A percentile compares a stretch with the other conserved stretches of the same genome.
Evolutionary conservation across 2,113 vertebrate genomes (phyloP).

Genomic region (Toxotes chatareus): DNA sequence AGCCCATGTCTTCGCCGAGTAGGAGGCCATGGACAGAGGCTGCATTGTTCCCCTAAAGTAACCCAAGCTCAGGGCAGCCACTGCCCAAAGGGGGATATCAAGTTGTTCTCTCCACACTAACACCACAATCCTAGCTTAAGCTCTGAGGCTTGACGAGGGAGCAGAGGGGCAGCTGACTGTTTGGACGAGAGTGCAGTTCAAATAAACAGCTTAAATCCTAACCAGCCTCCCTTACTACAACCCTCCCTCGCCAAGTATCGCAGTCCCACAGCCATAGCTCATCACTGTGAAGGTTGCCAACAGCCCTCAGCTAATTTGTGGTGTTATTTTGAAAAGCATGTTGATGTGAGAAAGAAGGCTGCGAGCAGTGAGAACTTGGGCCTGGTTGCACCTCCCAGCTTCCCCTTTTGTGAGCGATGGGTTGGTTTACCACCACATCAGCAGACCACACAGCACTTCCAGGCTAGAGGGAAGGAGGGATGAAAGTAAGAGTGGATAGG

Average conservation of each 20-base stretch:
- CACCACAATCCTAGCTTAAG: conserved; percentile 75
- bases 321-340: conserved; percentile 75
- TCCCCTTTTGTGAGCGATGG: conserved; percentile 34
- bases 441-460: conserved; percentile 61
- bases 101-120: conserved; percentile 77
- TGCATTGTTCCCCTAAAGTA: conserved; percentile 83
- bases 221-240: conserved; percentile 64
- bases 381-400: conserved; percentile 31
- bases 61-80: conserved; percentile 78
- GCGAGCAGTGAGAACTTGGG: conserved; percentile 43
- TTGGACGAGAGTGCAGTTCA: conserved; percentile 80
- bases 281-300: conserved; percentile 62
- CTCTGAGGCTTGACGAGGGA: conserved; percentile 77
- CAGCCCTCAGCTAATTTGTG: conserved; percentile 68
- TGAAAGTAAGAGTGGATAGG: conserved; percentile 19
- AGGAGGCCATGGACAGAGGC: conserved; percentile 79
- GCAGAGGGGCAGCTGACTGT: conserved; percentile 82
- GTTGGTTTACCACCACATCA: conserved; percentile 46
- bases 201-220: conserved; percentile 83
- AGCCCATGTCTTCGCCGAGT: conserved; percentile 73
- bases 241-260: conserved; percentile 60
- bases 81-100: conserved; percentile 80
- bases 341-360: conserved; percentile 52
- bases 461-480: conserved; percentile 23
- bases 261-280: conserved; percentile 70